Percentiles rank a stretch among this genome's conserved stretches.
These are phyloP conservation scores for Poecilia wingei DNA, from an alignment of 2,797 vertebrate genomes.

Conservation along the genomic window DNA sequence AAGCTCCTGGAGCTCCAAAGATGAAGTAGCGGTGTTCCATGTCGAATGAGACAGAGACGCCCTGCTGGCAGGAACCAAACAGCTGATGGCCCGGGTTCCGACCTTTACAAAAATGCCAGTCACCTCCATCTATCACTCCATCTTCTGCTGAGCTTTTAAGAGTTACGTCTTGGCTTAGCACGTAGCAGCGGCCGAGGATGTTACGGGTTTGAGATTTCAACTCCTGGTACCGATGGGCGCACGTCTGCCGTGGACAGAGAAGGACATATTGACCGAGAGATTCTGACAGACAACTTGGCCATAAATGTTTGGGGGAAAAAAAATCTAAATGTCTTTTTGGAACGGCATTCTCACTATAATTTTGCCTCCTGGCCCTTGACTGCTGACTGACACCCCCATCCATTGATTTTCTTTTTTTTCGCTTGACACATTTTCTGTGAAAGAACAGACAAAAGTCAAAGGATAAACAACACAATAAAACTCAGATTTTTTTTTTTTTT, in stretches of 20 bases:
- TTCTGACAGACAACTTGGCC: not conserved
- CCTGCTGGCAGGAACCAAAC: conserved; percentile 97
- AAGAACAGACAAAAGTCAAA: not conserved
- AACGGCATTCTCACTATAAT: conserved; percentile 86
- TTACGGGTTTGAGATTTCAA: conserved; percentile 85
- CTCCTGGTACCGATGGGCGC: conserved; percentile 94
- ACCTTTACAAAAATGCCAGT: conserved; percentile 90
- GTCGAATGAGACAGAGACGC: conserved; percentile 92
- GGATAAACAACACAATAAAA: conserved; percentile 13
- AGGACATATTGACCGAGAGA: not conserved
- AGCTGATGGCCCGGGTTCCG: conserved; percentile 87
- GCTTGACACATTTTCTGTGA: conserved; percentile 73
- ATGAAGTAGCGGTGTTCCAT: conserved; percentile 92
- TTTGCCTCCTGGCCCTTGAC: conserved; percentile 96
- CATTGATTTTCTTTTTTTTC: conserved; percentile 97
- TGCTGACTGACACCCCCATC: conserved; percentile 97
- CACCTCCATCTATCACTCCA: conserved; percentile 87
- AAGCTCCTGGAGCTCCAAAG: conserved; percentile 94
- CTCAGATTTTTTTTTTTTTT: not conserved
- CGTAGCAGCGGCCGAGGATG: conserved; percentile 92
- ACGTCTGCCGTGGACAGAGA: conserved; percentile 80
- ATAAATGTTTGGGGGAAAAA: not conserved
- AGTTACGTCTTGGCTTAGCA: conserved; percentile 88
- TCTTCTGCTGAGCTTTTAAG: conserved; percentile 80
- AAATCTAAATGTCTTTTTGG: not conserved